A percentile compares a stretch with the other conserved stretches of the same genome.
Evolutionary conservation across 1,140 invertebrate genomes (phyloP).

Genomic region (Bacillus rossius): DNA sequence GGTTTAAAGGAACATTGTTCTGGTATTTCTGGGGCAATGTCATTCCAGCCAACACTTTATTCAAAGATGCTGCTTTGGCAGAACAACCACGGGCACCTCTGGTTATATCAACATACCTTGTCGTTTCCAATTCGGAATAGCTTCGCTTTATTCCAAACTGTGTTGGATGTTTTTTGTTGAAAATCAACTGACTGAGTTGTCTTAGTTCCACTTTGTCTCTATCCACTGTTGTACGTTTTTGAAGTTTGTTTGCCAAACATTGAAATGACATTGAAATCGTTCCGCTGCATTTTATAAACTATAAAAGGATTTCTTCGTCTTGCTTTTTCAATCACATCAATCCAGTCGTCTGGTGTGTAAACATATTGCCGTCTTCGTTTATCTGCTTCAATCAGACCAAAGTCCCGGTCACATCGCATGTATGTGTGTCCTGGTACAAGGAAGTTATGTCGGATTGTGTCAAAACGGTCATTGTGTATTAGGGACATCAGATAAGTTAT

Average conservation of each 20-base stretch:
- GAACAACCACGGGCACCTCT: too few species aligned
- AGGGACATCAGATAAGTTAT: conserved; percentile 21
- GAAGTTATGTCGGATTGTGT: conserved; percentile 18
- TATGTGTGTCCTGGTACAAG: conserved; percentile 19
- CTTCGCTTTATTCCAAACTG: too few species aligned
- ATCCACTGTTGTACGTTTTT: too few species aligned
- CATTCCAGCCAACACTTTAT: too few species aligned
- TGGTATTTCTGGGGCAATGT: too few species aligned
- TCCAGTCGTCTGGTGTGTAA: conserved; percentile 18
- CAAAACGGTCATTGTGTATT: conserved; percentile 16
- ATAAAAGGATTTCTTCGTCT: conserved; percentile 6
- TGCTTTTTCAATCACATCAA: conserved; percentile 5
- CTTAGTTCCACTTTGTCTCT: too few species aligned
- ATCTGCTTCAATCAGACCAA: conserved; percentile 11
- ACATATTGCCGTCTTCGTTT: conserved; percentile 9
- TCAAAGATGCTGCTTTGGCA: too few species aligned
- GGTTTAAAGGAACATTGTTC: too few species aligned
- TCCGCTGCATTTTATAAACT: conserved; percentile 2
- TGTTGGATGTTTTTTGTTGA: too few species aligned
- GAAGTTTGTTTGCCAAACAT: background rate
- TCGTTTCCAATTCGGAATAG: too few species aligned
- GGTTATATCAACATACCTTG: too few species aligned
- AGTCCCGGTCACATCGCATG: conserved; percentile 22
- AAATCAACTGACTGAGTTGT: too few species aligned
- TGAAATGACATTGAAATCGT: conserved; percentile 14